Percentiles rank a stretch among this genome's conserved stretches.
Conservation (phyloP, 1,140 invertebrate species). For the Lordiphosa clarofinis region DNA sequence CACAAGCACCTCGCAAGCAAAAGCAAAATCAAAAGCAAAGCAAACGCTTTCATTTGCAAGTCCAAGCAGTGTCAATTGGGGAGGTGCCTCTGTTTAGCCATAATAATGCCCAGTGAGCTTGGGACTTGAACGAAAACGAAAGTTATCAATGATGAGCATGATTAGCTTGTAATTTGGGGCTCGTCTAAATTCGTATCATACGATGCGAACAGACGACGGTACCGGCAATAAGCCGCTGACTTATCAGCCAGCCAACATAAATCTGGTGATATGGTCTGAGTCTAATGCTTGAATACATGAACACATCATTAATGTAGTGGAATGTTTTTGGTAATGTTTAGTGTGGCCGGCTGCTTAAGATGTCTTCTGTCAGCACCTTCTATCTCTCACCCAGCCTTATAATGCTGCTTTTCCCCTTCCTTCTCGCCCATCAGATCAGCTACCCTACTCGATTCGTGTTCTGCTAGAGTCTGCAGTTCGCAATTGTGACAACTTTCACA, state of each 20-base stretch:
- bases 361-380: too few species aligned
- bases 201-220: slow-evolving; percentile 8
- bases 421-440: slow-evolving; percentile 80
- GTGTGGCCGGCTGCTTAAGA: slow-evolving; percentile 7
- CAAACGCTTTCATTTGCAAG: slow-evolving; percentile 60
- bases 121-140: slow-evolving; percentile 45
- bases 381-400: too few species aligned
- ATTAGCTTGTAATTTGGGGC: slow-evolving; percentile 35
- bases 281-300: slow-evolving; percentile 26
- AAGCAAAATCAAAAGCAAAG: too few species aligned
- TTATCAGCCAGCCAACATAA: slow-evolving; percentile 36
- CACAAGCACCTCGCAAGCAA: neutral
- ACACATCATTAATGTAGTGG: slow-evolving; percentile 20
- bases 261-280: slow-evolving; percentile 42
- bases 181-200: slow-evolving; percentile 21
- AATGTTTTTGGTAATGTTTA: slow-evolving; percentile 43
- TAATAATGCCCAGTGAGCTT: slow-evolving; percentile 9
- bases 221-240: slow-evolving; percentile 44
- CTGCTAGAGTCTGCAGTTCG: slow-evolving; percentile 96
- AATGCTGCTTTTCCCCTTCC: too few species aligned
- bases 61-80: slow-evolving; percentile 40
- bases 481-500: slow-evolving; percentile 97
- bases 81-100: slow-evolving; percentile 29
- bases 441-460: slow-evolving; percentile 97
- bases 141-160: slow-evolving; percentile 34